Evolutionary conservation across 2,888 invertebrate species (phyloP).

Genomic region (Cephus rjabovi): DNA sequence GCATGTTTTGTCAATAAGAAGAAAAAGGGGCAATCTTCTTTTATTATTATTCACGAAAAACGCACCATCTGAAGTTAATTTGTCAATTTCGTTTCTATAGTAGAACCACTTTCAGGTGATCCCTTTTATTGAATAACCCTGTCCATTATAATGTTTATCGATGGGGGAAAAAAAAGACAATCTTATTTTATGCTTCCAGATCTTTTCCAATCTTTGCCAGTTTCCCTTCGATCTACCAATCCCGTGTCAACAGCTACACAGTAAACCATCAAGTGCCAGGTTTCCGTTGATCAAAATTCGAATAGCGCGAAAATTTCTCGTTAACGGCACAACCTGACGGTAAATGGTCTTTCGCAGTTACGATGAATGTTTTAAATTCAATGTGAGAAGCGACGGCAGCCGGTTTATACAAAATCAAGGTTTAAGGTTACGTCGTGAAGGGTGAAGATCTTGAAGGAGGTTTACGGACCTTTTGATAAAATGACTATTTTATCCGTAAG

Average conservation of each 20-base stretch:
- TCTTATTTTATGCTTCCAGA: background rate
- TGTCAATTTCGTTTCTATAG: background rate
- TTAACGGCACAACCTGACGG: background rate
- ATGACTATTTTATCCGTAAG: background rate
- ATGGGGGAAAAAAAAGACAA: background rate
- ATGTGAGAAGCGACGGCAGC: background rate
- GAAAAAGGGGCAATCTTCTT: background rate
- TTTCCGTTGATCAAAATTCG: background rate
- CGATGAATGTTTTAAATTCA: background rate
- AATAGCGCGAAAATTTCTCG: background rate
- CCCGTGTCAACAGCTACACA: background rate
- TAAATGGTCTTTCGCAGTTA: background rate
- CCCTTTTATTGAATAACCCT: background rate
- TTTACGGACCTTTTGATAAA: background rate
- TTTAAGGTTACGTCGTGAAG: background rate
- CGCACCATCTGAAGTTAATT: background rate
- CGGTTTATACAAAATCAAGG: background rate
- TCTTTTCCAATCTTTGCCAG: background rate
- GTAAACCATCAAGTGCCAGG: background rate
- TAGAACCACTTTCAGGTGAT: background rate
- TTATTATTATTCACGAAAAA: background rate
- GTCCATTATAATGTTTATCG: background rate
- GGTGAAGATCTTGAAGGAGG: background rate
- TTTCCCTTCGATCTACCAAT: background rate
- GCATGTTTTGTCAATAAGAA: background rate